Evolutionary conservation across 2,888 invertebrate species (phyloP), one percentile per base, ranked within the genome.

Genomic region (Drosophila flavopinicola): DNA sequence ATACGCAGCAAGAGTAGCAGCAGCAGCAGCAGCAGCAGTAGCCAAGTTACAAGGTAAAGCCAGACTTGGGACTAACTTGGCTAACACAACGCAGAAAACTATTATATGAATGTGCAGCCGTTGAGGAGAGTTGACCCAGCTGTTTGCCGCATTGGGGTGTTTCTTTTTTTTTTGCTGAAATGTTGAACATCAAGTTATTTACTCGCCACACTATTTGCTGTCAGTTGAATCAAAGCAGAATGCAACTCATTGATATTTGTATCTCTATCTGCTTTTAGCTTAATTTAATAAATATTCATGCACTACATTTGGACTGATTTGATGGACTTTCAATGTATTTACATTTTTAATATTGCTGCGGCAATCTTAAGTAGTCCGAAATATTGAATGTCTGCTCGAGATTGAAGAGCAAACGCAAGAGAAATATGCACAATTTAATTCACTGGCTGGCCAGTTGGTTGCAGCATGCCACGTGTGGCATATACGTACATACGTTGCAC

Each of bases 181-280:
- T 65, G 66, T 63, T 73, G 66, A 69, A 67, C 75, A 75, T 57
- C 61, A 78, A 83, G 75, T 77, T 79, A 84, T 85, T 85, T 85
- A 85, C 75, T 66, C 73, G 35, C 58, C 35, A 41, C 59, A 49
- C 45, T 15, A 56, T 60, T 57, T 39, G 56, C 59, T 71, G 71
- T 67, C 51, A 49, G 74, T 71, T 74, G 68, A 83, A 80, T 76
- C 76, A 80, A 70, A 63, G 70, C 63, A 10, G 30, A 47, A 25
- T 41, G 29, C 48, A 63, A 51, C 53, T 63, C 67, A 64, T 71
- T 61, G 48, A 64, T 61, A 53, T 45, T 29, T 59, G 45, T 72
- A 52, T 47, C 48, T 35, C n/a, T 54, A 60, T 51, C 47, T 56
- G 51, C 44, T 48, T 41, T 53, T 49, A 56, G 39, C 33, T 49